Conservation (phyloP, 1,140 invertebrate genomes). For the Trypoxylus dichotomus region DNA sequence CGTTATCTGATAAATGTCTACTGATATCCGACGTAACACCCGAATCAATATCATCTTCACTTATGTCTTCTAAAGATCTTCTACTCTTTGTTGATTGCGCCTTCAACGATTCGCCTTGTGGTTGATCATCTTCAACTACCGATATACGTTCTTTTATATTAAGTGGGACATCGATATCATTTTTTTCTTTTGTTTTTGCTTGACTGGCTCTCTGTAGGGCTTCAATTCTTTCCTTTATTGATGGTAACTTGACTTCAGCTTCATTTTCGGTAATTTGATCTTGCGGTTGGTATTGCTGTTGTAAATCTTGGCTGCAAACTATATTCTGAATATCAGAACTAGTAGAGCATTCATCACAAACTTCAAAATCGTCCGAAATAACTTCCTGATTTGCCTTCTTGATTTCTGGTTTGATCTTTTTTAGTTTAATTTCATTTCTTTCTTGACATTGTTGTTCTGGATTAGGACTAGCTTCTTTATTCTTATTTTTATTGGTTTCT, state of each 20-base stretch:
- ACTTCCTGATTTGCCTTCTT: slow-evolving; percentile 4
- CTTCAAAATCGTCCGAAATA: slow-evolving; percentile 1
- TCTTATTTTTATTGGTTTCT: background rate
- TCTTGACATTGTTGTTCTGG: background rate
- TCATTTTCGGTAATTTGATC: slow-evolving; percentile 17
- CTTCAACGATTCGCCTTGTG: slow-evolving; percentile 31
- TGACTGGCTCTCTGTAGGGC: slow-evolving; percentile 43
- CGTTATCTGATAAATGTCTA: slow-evolving; percentile 67
- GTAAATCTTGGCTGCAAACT: background rate
- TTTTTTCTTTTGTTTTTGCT: slow-evolving; percentile 30
- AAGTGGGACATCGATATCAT: slow-evolving; percentile 46
- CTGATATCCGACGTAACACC: slow-evolving; percentile 73
- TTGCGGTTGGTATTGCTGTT: background rate
- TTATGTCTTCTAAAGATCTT: slow-evolving; percentile 38
- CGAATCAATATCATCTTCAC: slow-evolving; percentile 67
- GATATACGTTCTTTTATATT: slow-evolving; percentile 45
- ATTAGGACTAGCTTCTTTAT: background rate
- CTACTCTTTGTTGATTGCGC: slow-evolving; percentile 44
- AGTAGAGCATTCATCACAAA: background rate
- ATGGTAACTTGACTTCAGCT: slow-evolving; percentile 39
- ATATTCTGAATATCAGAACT: background rate
- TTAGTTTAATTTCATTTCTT: background rate
- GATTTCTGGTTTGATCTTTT: background rate
- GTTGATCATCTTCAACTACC: background rate
- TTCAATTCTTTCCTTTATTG: slow-evolving; percentile 48